A percentile compares a stretch with the other conserved stretches of the same genome.
These are phyloP conservation scores for Sinopyrophorus schimmeli DNA, from an alignment of 2,888 invertebrate species.

Conservation along the genomic window DNA sequence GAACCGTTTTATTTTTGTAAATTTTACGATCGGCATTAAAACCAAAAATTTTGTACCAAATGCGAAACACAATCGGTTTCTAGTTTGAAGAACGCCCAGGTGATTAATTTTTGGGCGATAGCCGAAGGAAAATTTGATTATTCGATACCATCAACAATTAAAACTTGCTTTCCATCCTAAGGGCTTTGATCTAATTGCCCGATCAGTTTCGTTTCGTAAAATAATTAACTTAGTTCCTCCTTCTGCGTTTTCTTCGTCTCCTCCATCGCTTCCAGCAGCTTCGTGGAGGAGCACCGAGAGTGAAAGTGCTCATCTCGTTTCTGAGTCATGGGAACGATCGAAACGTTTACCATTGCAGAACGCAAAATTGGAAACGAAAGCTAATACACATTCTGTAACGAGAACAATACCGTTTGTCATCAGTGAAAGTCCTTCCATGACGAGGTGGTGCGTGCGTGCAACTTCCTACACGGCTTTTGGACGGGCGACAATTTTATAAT, in stretches of 20 bases:
- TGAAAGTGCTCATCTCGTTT: slow-evolving; percentile 7
- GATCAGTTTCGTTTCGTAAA: slow-evolving; percentile 7
- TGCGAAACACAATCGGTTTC: not conserved
- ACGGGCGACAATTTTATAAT: too few relatives aligned
- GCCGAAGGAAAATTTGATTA: slow-evolving; percentile 2
- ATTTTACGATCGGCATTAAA: slow-evolving; percentile 2
- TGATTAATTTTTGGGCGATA: slow-evolving; percentile 1
- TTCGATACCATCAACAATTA: slow-evolving; percentile 10
- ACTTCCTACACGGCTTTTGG: too few relatives aligned
- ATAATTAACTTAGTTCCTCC: slow-evolving; percentile 5
- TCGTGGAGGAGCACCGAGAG: not conserved
- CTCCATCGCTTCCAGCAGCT: not conserved
- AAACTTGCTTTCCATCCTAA: slow-evolving; percentile 2
- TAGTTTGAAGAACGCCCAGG: not conserved
- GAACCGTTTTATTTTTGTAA: too few relatives aligned
- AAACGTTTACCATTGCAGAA: not conserved
- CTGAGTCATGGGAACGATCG: slow-evolving; percentile 4
- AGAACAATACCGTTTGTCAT: slow-evolving; percentile 10
- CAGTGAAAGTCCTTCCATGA: too few relatives aligned
- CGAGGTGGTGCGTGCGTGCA: too few relatives aligned
- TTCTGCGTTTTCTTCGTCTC: slow-evolving; percentile 5
- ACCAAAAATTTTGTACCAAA: not conserved
- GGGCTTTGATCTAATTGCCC: slow-evolving; percentile 7
- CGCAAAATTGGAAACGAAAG: not conserved
- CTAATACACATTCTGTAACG: slow-evolving; percentile 4